Evolutionary conservation across 2,797 vertebrate species (phyloP), one percentile per base, ranked within the genome.

Genomic region (Chelonia mydas): DNA sequence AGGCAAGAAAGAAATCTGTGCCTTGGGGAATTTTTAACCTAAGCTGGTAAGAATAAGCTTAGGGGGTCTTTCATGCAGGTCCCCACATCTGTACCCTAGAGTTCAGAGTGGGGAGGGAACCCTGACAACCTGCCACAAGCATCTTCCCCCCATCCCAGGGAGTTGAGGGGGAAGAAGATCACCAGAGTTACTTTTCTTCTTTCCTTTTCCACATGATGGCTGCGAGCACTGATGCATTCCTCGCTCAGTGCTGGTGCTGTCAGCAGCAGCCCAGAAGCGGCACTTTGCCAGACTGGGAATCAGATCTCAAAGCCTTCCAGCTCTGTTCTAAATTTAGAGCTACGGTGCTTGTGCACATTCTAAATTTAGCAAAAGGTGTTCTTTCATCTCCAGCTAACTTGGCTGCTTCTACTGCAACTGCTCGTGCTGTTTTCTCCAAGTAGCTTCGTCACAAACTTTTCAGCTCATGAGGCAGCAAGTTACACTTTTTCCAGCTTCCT

Each of bases 181-280:
- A 5, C 8, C 2, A 4, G 10, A 21, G 3, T 72, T 2, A 41
- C 81, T 79, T 12, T 49, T 91, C 28, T 84, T 12, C 82, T 77
- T 27, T 77, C 5, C 50, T 74, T 28, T 83, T 82, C 86, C 68
- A 59, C 12, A 2, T 0, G 0, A 0, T 3, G 3, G 17, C 6
- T 45, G 51, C 72, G n/a, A 54, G 1, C 37, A 11, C 2, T 23
- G 17, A 50, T 68, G 77, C 25, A 45, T 84, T 95, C 68, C 57
- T 33, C 83, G 19, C 16, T 83, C 57, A 72, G 31, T 51, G 5
- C 3, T 51, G 90, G 19, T 0, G 1, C 13, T 81, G 68, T 89
- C 9, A 15, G 65, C 78, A 86, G 27, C 49, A 92, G 27, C 19
- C 8, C 19, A 83, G 11, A 25, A 84, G 81, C 86, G 37, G 3